These are phyloP conservation scores for Ciconia maguari DNA, from an alignment of 2,113 vertebrate species.

Conservation along the genomic window DNA sequence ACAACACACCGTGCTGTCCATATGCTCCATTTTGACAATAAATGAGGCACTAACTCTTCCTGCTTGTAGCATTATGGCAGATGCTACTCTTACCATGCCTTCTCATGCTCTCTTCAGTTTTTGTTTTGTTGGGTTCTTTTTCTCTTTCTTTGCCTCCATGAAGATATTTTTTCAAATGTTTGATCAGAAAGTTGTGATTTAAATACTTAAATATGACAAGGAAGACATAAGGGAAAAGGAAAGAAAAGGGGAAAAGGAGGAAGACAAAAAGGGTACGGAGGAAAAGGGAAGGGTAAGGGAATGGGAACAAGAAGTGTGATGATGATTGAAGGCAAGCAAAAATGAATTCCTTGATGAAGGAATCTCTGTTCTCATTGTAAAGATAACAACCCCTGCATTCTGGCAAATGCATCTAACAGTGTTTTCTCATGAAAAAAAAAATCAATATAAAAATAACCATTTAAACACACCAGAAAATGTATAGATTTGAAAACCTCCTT, in stretches of 20 bases:
- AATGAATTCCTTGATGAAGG: not conserved
- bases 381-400: not conserved
- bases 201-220: not conserved
- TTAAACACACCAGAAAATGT: not conserved
- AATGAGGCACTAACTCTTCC: not conserved
- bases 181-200: not conserved
- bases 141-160: not conserved
- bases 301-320: not conserved
- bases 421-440: not conserved
- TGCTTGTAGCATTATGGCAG: not conserved
- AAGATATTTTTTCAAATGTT: not conserved
- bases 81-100: not conserved
- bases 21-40: slow-evolving; percentile 26
- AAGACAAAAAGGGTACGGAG: not conserved
- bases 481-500: not conserved
- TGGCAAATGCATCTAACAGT: not conserved
- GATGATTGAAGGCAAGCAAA: not conserved
- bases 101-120: not conserved
- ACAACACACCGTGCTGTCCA: not conserved
- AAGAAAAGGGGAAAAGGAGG: not conserved
- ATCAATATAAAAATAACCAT: not conserved
- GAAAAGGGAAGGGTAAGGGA: not conserved
- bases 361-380: not conserved
- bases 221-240: not conserved
- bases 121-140: not conserved